Conservation (phyloP, 1,140 invertebrate genomes). For the Orchesella cincta region DNA sequence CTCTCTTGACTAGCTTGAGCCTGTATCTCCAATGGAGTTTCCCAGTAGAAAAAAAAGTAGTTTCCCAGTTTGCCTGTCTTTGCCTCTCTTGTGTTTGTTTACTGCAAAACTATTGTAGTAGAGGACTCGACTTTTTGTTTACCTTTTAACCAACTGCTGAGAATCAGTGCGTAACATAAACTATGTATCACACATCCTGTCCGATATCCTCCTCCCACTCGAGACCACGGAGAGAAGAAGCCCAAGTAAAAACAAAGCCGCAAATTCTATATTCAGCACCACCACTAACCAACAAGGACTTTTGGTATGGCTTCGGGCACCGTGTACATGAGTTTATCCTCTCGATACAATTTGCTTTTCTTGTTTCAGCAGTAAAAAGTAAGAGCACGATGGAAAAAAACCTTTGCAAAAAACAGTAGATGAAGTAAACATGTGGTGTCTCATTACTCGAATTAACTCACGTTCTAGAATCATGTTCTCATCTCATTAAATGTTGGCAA, state of each 20-base stretch:
- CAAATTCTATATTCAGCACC: slow-evolving; percentile 20
- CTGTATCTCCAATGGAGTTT: too few species aligned
- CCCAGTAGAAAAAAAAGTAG: too few species aligned
- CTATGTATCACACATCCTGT: neutral
- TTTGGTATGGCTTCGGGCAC: neutral
- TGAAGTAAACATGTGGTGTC: neutral
- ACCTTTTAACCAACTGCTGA: slow-evolving; percentile 23
- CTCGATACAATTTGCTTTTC: neutral
- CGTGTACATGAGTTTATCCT: neutral
- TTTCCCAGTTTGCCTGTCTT: neutral
- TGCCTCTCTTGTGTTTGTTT: neutral
- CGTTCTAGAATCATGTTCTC: neutral
- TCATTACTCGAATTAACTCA: neutral
- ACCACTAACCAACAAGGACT: neutral
- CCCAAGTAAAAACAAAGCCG: slow-evolving; percentile 1
- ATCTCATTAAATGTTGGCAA: neutral
- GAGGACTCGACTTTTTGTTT: too few species aligned
- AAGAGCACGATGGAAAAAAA: neutral
- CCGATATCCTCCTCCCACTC: neutral
- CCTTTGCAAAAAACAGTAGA: neutral
- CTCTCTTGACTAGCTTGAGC: neutral
- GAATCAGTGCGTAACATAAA: slow-evolving; percentile 27
- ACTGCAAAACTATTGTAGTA: too few species aligned
- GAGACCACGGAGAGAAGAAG: neutral
- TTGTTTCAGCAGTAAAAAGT: neutral